Base-by-base conservation (phyloP, 1,140 invertebrate species). In the Heliconius hewitsoni region DNA sequence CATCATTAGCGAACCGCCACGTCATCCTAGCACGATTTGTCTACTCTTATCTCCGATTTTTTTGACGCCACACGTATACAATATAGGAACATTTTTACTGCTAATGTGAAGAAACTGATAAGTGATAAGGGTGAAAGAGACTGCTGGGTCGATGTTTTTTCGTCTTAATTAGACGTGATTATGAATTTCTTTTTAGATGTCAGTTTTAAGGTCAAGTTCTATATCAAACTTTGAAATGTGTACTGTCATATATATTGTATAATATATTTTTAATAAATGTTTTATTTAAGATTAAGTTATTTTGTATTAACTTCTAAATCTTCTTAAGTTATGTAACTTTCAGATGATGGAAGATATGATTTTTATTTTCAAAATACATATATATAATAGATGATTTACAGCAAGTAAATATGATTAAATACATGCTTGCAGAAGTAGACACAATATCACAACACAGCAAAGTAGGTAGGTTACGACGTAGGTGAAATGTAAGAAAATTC, bases 21-120 rank as follows among this genome's bases (percentile, higher is more conserved):
- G 92, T 94, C 93, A 94, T 85, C 71, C 80, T 77, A 83, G 73
- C 89, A 89, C 91, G 92, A 94, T 94, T 93, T 92, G 90, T 94
- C 92, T 91, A 83, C 86, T 89, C 89, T 90, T 93, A 93, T 94
- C 91, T 82, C 82, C 81, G 83, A 89, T 91, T 92, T 89, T 88
- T 92, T 88, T 88, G 87, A 90, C 85, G 86, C 85, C 81, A 87
- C 88, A 37, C 88, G 86, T 87, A 84, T 86, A 94, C 91, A 94
- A 93, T 93, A 92, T 93, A 89, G 88, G 91, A 86, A 86, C 87
- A 87, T 84, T 90, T 93, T 88, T 86, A 81, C 81, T 77, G 88
- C 87, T 93, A 92, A 93, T 92, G 91, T 91, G 89, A 91, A 90
- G 90, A 86, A 94, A 92, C 82, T 66, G 60, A 66, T 66, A 66